A percentile compares a stretch with the other conserved stretches of the same genome.
Conservation (phyloP, 2,113 vertebrate species). For the Casuarius casuarius region DNA sequence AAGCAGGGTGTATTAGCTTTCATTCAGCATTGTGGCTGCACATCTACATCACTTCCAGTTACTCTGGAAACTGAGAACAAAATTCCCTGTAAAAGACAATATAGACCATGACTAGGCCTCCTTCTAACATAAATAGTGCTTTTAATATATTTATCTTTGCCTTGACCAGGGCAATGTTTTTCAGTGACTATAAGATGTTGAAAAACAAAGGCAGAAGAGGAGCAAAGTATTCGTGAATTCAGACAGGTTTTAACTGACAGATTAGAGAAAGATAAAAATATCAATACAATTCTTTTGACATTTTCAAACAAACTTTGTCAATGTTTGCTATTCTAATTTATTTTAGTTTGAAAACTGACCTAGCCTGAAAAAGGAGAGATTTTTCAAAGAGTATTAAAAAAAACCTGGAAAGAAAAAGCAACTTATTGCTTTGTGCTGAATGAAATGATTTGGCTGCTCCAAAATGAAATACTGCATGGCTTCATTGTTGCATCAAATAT, state of each 20-base stretch:
- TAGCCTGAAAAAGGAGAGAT: neutral
- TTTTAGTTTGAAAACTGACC: neutral
- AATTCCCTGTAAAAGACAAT: neutral
- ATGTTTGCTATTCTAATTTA: neutral
- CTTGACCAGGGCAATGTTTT: neutral
- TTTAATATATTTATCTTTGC: neutral
- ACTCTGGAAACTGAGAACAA: neutral
- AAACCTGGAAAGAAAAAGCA: neutral
- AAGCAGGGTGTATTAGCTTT: neutral
- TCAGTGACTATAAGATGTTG: neutral
- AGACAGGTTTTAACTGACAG: neutral
- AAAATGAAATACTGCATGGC: neutral
- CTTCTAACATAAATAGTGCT: neutral
- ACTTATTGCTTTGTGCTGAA: neutral
- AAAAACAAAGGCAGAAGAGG: neutral
- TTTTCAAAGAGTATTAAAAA: neutral
- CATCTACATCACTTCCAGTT: neutral
- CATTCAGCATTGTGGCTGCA: neutral
- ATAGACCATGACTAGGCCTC: fast-evolving
- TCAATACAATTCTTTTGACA: neutral
- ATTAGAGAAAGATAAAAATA: neutral
- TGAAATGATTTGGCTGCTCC: neutral
- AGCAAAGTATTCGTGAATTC: neutral
- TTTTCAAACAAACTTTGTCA: neutral
- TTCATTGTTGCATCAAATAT: neutral